Conservation (phyloP, 2,113 vertebrate genomes). For the Entomyzon cyanotis region DNA sequence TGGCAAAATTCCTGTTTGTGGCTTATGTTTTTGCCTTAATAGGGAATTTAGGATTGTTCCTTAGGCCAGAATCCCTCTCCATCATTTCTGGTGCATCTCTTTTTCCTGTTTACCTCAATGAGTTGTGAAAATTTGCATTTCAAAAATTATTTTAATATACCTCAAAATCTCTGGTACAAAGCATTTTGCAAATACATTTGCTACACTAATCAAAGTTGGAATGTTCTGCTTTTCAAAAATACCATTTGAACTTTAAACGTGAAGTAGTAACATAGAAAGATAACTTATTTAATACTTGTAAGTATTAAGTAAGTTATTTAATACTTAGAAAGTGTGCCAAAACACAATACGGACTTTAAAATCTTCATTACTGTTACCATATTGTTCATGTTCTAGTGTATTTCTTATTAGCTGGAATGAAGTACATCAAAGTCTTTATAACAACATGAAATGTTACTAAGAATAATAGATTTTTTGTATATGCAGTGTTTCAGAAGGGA, state of each 20-base stretch:
- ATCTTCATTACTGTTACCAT: not conserved
- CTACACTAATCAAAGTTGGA: not conserved
- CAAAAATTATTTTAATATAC: not conserved
- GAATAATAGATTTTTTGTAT: not conserved
- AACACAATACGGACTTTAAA: not conserved
- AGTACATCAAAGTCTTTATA: not conserved
- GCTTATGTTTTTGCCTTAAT: not conserved
- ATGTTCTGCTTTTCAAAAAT: not conserved
- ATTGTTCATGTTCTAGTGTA: not conserved
- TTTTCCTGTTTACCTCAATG: not conserved
- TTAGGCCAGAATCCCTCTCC: not conserved
- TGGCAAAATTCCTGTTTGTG: not conserved
- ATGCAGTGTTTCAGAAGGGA: not conserved
- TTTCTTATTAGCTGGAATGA: not conserved
- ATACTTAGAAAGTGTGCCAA: not conserved
- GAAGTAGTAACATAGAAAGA: not conserved
- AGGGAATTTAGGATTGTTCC: not conserved
- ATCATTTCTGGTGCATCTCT: not conserved
- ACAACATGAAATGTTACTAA: not conserved
- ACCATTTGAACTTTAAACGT: not conserved
- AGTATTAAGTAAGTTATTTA: too few species aligned
- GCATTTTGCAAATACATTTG: not conserved
- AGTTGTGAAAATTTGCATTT: not conserved
- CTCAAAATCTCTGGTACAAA: not conserved
- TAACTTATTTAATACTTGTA: not conserved